These are phyloP conservation scores for Oxystoma pomonae DNA, from an alignment of 2,888 invertebrate genomes.

Conservation along the genomic window DNA sequence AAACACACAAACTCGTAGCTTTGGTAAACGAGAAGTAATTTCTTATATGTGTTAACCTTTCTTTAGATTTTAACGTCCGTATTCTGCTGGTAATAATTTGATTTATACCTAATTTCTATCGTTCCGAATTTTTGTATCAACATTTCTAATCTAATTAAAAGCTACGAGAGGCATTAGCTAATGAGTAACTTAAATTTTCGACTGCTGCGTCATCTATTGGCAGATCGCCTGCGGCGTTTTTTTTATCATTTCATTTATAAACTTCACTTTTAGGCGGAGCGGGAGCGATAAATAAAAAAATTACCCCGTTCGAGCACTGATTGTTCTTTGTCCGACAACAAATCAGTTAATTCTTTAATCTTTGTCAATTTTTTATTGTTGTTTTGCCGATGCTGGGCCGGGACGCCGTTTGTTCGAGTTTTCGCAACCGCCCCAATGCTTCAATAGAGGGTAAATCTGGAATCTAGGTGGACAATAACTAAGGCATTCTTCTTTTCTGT, in stretches of 20 bases:
- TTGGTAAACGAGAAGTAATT: too few relatives aligned
- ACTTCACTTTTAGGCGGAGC: constrained; percentile 4
- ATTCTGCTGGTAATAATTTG: too few relatives aligned
- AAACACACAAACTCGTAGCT: too few relatives aligned
- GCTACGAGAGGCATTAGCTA: neutral
- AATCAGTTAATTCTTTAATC: constrained; percentile 34
- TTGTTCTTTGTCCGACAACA: constrained; percentile 34
- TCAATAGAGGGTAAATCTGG: too few relatives aligned
- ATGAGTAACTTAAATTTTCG: neutral
- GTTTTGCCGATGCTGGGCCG: neutral
- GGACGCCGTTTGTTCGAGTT: neutral
- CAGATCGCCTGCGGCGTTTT: constrained; percentile 13
- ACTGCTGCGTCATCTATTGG: constrained; percentile 18
- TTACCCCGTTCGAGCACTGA: constrained; percentile 24
- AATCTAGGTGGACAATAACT: too few relatives aligned
- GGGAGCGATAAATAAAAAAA: neutral
- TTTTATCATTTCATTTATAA: constrained; percentile 23
- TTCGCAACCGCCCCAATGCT: too few relatives aligned
- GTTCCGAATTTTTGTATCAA: neutral
- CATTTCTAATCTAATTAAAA: neutral
- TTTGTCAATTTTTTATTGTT: constrained; percentile 19
- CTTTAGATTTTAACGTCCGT: too few relatives aligned
- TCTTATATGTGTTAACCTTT: too few relatives aligned
- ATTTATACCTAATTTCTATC: neutral
- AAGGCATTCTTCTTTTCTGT: too few relatives aligned